These are phyloP conservation scores for Ditula angustiorana DNA, from an alignment of 2,888 invertebrate species.

Conservation along the genomic window DNA sequence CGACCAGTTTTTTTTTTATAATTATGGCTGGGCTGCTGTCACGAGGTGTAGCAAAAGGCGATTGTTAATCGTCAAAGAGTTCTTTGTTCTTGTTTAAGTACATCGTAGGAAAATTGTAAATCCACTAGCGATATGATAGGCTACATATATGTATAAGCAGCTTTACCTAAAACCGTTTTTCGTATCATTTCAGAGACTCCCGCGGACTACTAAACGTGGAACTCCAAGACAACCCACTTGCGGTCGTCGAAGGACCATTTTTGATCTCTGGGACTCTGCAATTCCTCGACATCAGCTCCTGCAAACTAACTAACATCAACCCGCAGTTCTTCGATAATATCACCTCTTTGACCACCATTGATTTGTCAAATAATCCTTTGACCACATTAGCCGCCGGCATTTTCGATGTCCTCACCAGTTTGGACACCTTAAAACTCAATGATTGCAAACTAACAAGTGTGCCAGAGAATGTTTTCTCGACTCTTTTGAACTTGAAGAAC, in stretches of 20 bases:
- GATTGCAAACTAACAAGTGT: conserved; percentile 87
- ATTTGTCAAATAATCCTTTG: conserved; percentile 89
- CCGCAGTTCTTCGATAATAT: conserved; percentile 88
- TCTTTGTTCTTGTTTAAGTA: too few relatives aligned
- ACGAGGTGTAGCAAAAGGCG: too few relatives aligned
- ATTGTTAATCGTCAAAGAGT: too few relatives aligned
- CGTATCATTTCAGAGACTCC: conserved; percentile 84
- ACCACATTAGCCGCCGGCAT: conserved; percentile 83
- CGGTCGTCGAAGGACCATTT: conserved; percentile 87
- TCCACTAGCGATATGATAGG: background rate
- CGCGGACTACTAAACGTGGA: conserved; percentile 89
- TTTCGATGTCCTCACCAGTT: conserved; percentile 87
- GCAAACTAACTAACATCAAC: conserved; percentile 86
- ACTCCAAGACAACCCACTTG: conserved; percentile 88
- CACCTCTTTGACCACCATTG: conserved; percentile 88
- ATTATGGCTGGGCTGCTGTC: too few relatives aligned
- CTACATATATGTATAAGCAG: background rate
- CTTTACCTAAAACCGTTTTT: conserved; percentile 1
- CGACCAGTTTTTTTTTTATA: too few relatives aligned
- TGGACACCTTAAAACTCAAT: conserved; percentile 88
- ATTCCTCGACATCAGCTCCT: conserved; percentile 88
- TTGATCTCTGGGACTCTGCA: conserved; percentile 87
- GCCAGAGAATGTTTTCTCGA: conserved; percentile 82
- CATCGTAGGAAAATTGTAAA: too few relatives aligned
- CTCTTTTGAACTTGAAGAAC: conserved; percentile 86